Evolutionary conservation across 2,113 vertebrate species (phyloP), one percentile per base, ranked within the genome.

Genomic region (Catagonus wagneri): DNA sequence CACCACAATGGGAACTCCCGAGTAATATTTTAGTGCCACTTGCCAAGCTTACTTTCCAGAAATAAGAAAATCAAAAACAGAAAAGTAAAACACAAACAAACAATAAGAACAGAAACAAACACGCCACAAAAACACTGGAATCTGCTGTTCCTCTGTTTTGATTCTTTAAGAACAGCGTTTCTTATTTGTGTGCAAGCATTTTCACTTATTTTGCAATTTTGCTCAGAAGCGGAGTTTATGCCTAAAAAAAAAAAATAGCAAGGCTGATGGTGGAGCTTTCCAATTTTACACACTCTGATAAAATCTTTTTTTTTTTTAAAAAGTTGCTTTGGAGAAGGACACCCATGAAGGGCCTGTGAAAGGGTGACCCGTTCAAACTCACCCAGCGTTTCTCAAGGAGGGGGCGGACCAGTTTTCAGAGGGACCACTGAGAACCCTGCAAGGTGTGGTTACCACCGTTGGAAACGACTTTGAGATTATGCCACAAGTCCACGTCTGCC

Each of bases 181-280:
- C 58, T 25, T 39, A 52, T 88, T 63, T 85, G 27, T 32, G 60
- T 78, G 86, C 1, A 85, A 92, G 29, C 50, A 65, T 86, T 90
- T 93, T 66, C 27, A 79, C 94, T 69, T 91, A 85, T 83, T 88
- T 86, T 95, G 89, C 71, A 69, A 84, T 92, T 92, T 79, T 89
- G 32, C 69, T 81, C 34, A 89, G 36, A 89, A 93, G 58, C 36
- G 14, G 44, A 87, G 63, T 56, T 54, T 19, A 58, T 29, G 56
- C 71, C 81, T 74, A 19, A 88, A 86, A 44, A 78, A 19, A 88
- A 86, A 44, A 78, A 89, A 52, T 1, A 90, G 58, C 78, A 91
- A 83, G 72, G 84, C 75, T 92, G 80, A n/a, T 39, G 76, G 36
- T 50, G 13, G 84, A 88, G 58, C 19, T 34, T 94, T 84, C 86